phyloP scores from a whole-genome alignment of 2,888 invertebrate species.

The Metallyticus violacea region DNA sequence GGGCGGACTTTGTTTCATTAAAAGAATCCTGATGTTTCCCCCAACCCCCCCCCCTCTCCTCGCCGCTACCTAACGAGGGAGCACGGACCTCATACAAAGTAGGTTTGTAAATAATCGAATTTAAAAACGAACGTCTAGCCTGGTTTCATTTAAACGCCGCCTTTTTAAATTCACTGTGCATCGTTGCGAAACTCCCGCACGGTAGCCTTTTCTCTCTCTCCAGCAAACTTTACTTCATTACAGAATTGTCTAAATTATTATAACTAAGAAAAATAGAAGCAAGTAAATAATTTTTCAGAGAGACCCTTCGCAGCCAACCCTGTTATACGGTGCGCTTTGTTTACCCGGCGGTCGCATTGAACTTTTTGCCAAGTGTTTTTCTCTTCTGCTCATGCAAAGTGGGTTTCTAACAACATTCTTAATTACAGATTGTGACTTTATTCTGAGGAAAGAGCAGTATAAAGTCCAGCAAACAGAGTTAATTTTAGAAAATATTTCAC shows the following conservation, averaged over 20 bases:
- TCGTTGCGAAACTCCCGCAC: background rate
- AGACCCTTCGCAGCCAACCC: background rate
- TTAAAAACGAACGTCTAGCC: slow-evolving; percentile 18
- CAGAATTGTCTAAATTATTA: slow-evolving; percentile 3
- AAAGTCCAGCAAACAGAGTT: background rate
- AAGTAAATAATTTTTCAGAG: slow-evolving; percentile 5
- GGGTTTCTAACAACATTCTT: background rate
- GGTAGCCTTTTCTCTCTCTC: background rate
- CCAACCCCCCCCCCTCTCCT: background rate
- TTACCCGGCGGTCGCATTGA: background rate
- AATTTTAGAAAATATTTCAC: background rate
- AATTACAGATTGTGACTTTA: background rate
- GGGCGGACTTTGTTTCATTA: slow-evolving; percentile 31
- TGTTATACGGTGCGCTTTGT: background rate
- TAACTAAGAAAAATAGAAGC: slow-evolving; percentile 11
- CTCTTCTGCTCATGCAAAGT: background rate
- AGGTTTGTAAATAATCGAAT: slow-evolving; percentile 16
- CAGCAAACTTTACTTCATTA: background rate
- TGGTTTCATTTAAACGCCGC: slow-evolving; percentile 8
- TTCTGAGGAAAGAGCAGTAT: background rate
- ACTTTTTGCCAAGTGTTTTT: background rate
- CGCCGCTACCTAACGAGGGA: slow-evolving; percentile 7
- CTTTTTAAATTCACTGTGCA: slow-evolving; percentile 12
- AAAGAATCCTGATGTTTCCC: slow-evolving; percentile 25
- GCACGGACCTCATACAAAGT: slow-evolving; percentile 19